Evolutionary conservation across 2,888 invertebrate species (phyloP).

Genomic region (Liopterus haemorrhoidalis): DNA sequence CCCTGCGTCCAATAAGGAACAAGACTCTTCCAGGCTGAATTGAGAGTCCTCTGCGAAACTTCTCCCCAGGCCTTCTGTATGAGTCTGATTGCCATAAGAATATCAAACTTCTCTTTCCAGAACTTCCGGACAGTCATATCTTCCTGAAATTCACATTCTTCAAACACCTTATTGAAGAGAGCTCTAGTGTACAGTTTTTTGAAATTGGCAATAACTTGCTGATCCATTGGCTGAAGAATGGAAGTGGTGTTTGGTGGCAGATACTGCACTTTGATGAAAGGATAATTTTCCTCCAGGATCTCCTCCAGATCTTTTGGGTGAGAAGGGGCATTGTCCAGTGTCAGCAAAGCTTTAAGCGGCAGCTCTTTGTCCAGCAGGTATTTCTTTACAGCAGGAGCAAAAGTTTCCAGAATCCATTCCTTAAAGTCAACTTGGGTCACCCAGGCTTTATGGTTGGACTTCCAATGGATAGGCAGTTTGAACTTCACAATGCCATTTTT

Average conservation of each 20-base stretch:
- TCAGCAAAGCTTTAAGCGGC: slow-evolving; percentile 1
- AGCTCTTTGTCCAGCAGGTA: neutral
- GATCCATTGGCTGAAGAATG: slow-evolving; percentile 1
- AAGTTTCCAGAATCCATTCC: slow-evolving; percentile 22
- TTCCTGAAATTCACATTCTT: slow-evolving; percentile 14
- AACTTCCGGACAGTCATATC: slow-evolving; percentile 22
- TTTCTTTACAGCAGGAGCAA: slow-evolving; percentile 12
- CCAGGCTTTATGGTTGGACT: slow-evolving; percentile 19
- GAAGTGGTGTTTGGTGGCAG: slow-evolving; percentile 25
- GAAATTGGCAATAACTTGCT: slow-evolving; percentile 16
- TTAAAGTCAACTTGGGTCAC: slow-evolving; percentile 24
- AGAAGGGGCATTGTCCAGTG: slow-evolving; percentile 15
- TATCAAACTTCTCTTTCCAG: slow-evolving; percentile 20
- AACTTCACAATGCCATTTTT: slow-evolving; percentile 12
- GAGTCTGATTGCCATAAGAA: slow-evolving; percentile 19
- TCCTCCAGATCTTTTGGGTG: slow-evolving; percentile 23
- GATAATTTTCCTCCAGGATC: slow-evolving; percentile 22
- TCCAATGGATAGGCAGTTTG: slow-evolving; percentile 18
- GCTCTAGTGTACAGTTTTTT: slow-evolving; percentile 18
- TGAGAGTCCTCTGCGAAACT: too few species aligned
- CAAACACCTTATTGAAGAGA: neutral
- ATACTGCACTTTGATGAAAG: slow-evolving; percentile 21
- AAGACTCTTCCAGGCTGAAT: too few species aligned
- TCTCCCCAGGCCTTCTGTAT: slow-evolving; percentile 23
- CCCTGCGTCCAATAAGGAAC: too few species aligned